Evolutionary conservation across 2,888 invertebrate genomes (phyloP).

Genomic region (Hydrotaea cyrtoneurina): DNA sequence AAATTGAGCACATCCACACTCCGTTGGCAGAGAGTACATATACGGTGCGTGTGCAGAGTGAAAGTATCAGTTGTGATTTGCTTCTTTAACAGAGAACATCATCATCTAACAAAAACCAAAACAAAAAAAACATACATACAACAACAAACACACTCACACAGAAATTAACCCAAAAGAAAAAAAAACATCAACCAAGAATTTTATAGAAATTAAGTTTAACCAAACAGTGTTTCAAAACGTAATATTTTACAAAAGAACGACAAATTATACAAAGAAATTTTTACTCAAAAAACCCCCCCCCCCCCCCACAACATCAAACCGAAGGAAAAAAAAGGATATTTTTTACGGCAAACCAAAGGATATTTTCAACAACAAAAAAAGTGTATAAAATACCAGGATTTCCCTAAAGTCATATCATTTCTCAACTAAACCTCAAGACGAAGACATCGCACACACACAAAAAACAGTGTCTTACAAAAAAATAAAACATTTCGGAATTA

Average conservation of each 20-base stretch:
- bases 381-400: constrained; percentile 56
- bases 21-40: constrained; percentile 72
- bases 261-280: constrained; percentile 52
- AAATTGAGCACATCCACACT: constrained; percentile 28
- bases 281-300: constrained; percentile 47
- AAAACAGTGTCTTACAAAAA: constrained; percentile 59
- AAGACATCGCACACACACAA: constrained; percentile 40
- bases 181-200: constrained; percentile 45
- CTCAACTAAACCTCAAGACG: constrained; percentile 54
- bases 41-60: constrained; percentile 77
- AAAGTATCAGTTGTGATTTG: constrained; percentile 81
- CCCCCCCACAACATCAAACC: not conserved
- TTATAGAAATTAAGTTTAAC: constrained; percentile 57
- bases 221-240: constrained; percentile 71
- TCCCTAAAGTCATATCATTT: constrained; percentile 57
- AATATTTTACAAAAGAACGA: constrained; percentile 58
- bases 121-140: constrained; percentile 28
- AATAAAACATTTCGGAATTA: not conserved
- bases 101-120: constrained; percentile 62
- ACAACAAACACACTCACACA: constrained; percentile 11
- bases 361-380: constrained; percentile 25
- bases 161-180: constrained; percentile 32
- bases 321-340: constrained; percentile 65
- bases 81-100: constrained; percentile 77
- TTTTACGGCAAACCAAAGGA: constrained; percentile 55